Conservation (phyloP, 2,113 vertebrate species). For the Nibea albiflora region DNA sequence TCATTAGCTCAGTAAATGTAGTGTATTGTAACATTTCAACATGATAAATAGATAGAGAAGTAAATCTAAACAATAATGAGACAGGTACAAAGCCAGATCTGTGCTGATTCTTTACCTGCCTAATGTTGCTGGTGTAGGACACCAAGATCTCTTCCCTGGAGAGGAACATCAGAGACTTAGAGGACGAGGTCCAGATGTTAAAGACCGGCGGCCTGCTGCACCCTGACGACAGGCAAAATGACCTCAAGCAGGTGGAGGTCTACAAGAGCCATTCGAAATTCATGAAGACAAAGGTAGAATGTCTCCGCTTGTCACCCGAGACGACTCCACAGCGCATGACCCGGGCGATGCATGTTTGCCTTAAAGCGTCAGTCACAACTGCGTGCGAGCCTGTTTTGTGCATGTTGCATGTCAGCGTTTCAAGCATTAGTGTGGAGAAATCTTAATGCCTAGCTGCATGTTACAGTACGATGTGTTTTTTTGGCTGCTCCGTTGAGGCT, state of each 20-base stretch:
- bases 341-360: conserved; percentile 36
- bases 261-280: conserved; percentile 99
- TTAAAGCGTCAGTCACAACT: neutral
- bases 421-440: neutral
- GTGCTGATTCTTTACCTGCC: conserved; percentile 56
- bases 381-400: neutral
- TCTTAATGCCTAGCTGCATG: conserved; percentile 14
- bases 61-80: neutral
- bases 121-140: conserved; percentile 86
- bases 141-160: conserved; percentile 98
- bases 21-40: neutral
- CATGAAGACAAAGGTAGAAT: conserved; percentile 97
- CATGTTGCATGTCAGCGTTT: conserved; percentile 27
- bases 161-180: conserved; percentile 96
- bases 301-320: conserved; percentile 34
- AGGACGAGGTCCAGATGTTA: conserved; percentile 99
- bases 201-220: conserved; percentile 94
- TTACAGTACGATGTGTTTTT: conserved; percentile 18
- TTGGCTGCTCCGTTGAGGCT: conserved; percentile 8
- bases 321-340: conserved; percentile 24
- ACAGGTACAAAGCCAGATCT: neutral
- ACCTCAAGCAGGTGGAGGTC: conserved; percentile 97
- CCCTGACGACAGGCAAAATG: conserved; percentile 92
- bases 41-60: neutral
- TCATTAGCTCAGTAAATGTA: no score